Percentiles rank a stretch among this genome's conserved stretches.
Evolutionary conservation across 35 echinoderm and acorn worm genomes (phyloP).

Genomic region (Heliocidaris erythrogramma): DNA sequence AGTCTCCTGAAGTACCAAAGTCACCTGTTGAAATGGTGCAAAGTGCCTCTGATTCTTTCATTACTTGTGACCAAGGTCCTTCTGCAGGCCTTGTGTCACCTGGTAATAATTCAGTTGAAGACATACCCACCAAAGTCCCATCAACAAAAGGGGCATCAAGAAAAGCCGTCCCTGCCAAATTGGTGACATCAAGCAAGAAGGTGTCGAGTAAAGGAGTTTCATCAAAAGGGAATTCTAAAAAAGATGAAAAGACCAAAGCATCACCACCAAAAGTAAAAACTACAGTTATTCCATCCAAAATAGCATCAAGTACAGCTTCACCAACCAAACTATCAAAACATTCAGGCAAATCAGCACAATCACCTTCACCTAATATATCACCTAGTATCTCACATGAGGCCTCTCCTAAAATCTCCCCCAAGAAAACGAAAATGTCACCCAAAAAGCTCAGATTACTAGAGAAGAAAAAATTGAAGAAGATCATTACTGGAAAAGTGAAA

Average conservation of each 20-base stretch:
- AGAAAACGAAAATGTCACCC: constrained; percentile 14
- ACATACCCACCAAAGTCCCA: not conserved
- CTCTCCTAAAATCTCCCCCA: not conserved
- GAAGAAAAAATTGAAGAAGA: constrained; percentile 37
- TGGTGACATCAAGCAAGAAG: not conserved
- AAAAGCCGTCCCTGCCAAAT: not conserved
- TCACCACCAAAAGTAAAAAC: not conserved
- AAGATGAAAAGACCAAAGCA: constrained; percentile 17
- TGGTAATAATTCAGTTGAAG: not conserved
- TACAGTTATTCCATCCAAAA: not conserved
- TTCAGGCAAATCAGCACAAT: constrained; percentile 6
- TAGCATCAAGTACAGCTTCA: not conserved
- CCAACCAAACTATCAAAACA: not conserved
- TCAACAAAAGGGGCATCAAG: not conserved
- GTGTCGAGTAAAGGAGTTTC: not conserved
- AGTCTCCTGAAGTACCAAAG: constrained; percentile 8
- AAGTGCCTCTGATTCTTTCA: constrained; percentile 32
- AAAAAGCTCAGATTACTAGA: not conserved
- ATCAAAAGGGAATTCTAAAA: not conserved
- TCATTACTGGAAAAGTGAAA: constrained; percentile 43
- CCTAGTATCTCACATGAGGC: not conserved
- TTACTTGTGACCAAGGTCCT: not conserved
- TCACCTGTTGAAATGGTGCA: not conserved
- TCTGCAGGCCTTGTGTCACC: not conserved
- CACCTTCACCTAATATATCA: not conserved